phyloP scores from a whole-genome alignment of 2,888 invertebrate species.

The Drosophila helvetica region DNA sequence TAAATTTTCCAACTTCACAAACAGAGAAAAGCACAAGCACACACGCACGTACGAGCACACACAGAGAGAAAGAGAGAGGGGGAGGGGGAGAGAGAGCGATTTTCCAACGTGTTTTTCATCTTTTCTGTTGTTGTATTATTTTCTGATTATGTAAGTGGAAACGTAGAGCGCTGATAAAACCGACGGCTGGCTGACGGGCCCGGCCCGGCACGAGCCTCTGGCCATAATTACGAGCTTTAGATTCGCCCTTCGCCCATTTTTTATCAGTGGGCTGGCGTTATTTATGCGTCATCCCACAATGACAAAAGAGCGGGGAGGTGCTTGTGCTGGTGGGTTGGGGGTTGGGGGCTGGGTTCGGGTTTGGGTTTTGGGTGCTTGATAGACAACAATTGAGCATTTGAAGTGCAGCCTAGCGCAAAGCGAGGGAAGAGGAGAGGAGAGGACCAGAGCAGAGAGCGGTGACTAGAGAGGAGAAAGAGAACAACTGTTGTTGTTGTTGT shows the following conservation, averaged over 20 bases:
- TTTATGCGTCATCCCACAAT: slow-evolving; percentile 67
- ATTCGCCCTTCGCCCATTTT: slow-evolving; percentile 75
- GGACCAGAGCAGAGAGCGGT: slow-evolving; percentile 13
- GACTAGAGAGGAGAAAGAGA: slow-evolving; percentile 28
- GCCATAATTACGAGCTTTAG: slow-evolving; percentile 71
- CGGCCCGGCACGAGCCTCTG: slow-evolving; percentile 25
- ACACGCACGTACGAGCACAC: slow-evolving; percentile 13
- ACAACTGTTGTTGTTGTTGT: slow-evolving; percentile 45
- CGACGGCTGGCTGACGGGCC: slow-evolving; percentile 3
- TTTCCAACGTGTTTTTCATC: slow-evolving; percentile 57
- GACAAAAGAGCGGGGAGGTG: slow-evolving; percentile 42
- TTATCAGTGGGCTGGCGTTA: slow-evolving; percentile 66
- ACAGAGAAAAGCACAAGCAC: slow-evolving; percentile 26
- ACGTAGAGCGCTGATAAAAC: slow-evolving; percentile 58
- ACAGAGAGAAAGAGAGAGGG: neutral
- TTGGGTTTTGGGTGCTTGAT: slow-evolving; percentile 19
- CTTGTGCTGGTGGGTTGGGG: neutral
- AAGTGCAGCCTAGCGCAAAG: slow-evolving; percentile 77
- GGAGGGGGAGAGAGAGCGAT: slow-evolving; percentile 42
- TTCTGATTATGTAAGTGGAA: slow-evolving; percentile 64
- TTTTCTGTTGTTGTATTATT: slow-evolving; percentile 24
- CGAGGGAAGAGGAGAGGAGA: slow-evolving; percentile 32
- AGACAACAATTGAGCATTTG: slow-evolving; percentile 61
- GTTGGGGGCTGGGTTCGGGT: no score
- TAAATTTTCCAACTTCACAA: slow-evolving; percentile 68